Conservation (phyloP, 1,140 invertebrate species). For the Cephus cinctus region DNA sequence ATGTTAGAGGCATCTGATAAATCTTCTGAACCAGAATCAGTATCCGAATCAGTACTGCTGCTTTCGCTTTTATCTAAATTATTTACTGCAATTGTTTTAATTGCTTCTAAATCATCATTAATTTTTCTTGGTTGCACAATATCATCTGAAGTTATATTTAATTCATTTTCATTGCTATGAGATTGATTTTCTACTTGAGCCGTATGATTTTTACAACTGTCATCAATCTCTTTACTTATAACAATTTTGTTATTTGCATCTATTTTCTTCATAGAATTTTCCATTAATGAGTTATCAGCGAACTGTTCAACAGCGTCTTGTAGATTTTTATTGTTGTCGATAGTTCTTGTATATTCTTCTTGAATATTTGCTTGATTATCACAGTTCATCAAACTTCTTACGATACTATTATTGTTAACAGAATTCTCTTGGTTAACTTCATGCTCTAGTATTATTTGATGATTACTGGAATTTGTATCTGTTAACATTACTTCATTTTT, state of each 20-base stretch:
- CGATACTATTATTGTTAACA: too few species aligned
- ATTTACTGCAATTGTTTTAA: not conserved
- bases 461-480: too few species aligned
- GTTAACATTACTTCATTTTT: too few species aligned
- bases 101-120: not conserved
- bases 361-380: too few species aligned
- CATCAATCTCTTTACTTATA: not conserved
- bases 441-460: too few species aligned
- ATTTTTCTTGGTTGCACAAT: not conserved
- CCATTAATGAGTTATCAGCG: too few species aligned
- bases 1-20: not conserved
- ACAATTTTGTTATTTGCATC: not conserved
- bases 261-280: not conserved
- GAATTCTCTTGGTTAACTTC: too few species aligned
- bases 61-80: not conserved
- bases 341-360: not conserved
- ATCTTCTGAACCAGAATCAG: too few species aligned
- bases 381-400: not conserved
- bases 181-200: not conserved
- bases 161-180: not conserved
- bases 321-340: not conserved
- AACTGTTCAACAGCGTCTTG: not conserved
- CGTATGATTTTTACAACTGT: not conserved
- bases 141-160: not conserved
- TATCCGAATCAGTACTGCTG: too few species aligned